Conservation (phyloP, 2,113 vertebrate species). For the Triplophysa rosa region DNA sequence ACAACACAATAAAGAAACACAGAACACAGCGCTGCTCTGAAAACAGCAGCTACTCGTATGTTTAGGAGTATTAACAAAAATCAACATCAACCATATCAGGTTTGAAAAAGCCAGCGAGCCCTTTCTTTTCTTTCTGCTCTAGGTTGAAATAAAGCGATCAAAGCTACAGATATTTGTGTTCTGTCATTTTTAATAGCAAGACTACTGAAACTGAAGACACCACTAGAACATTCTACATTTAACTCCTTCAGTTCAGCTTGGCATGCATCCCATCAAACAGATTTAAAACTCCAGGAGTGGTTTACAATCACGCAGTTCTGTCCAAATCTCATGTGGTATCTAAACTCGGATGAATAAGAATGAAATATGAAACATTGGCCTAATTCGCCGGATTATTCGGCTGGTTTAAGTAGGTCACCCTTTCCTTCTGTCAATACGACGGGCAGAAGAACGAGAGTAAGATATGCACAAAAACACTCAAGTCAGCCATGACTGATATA, state of each 20-base stretch:
- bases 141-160: not conserved
- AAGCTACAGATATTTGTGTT: not conserved
- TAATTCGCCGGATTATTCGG: slow-evolving; percentile 72
- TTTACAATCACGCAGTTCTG: not conserved
- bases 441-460: slow-evolving; percentile 52
- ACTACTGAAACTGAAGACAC: not conserved
- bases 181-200: not conserved
- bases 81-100: not conserved
- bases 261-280: slow-evolving; percentile 9
- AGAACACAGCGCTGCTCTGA: not conserved
- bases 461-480: slow-evolving; percentile 25
- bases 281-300: slow-evolving; percentile 1
- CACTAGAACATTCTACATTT: not conserved
- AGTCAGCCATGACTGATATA: slow-evolving; percentile 44
- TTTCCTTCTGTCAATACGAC: slow-evolving; percentile 62
- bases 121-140: too few relatives aligned
- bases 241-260: not conserved
- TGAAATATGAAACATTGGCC: slow-evolving; percentile 68
- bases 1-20: not conserved
- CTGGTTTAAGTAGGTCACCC: slow-evolving; percentile 69
- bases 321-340: slow-evolving; percentile 50
- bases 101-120: too few relatives aligned
- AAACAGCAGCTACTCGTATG: not conserved
- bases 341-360: slow-evolving; percentile 64
- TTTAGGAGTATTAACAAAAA: not conserved